Evolutionary conservation across 1,140 invertebrate species (phyloP).

Genomic region (Cydia strobilella): DNA sequence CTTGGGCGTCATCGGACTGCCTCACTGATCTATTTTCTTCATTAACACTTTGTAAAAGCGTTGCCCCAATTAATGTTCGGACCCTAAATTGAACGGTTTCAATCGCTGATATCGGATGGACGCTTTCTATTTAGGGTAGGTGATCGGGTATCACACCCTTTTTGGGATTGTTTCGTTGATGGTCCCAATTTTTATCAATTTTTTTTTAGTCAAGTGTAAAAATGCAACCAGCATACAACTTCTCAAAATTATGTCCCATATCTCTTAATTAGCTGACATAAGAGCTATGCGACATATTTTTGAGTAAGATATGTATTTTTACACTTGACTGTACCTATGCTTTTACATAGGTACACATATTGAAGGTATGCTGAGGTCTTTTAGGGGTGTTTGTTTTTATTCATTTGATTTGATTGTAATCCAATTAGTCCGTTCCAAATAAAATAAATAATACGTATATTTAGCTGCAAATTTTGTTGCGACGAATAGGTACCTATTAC

Average conservation of each 20-base stretch:
- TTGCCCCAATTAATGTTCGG: conserved; percentile 37
- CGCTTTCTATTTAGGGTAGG: conserved; percentile 12
- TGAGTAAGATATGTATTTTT: too few species aligned
- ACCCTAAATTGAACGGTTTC: conserved; percentile 28
- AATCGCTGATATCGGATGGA: conserved; percentile 10
- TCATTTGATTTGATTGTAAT: not conserved
- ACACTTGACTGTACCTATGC: too few species aligned
- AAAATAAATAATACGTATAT: not conserved
- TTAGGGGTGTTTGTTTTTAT: not conserved
- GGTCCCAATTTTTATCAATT: not conserved
- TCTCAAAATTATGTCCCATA: too few species aligned
- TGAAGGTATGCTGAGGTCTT: not conserved
- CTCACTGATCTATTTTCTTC: conserved; percentile 47
- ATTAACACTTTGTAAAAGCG: conserved; percentile 39
- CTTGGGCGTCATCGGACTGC: conserved; percentile 16
- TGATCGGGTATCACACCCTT: conserved; percentile 1
- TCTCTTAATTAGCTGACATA: too few species aligned
- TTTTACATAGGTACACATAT: not conserved
- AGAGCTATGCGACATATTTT: too few species aligned
- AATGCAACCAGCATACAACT: too few species aligned
- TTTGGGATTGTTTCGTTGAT: not conserved
- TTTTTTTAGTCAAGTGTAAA: too few species aligned
- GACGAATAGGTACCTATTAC: too few species aligned
- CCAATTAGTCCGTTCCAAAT: not conserved
- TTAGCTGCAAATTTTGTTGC: not conserved